These are phyloP conservation scores for Trachelus stipa DNA, from an alignment of 2,888 invertebrate species.

Conservation along the genomic window DNA sequence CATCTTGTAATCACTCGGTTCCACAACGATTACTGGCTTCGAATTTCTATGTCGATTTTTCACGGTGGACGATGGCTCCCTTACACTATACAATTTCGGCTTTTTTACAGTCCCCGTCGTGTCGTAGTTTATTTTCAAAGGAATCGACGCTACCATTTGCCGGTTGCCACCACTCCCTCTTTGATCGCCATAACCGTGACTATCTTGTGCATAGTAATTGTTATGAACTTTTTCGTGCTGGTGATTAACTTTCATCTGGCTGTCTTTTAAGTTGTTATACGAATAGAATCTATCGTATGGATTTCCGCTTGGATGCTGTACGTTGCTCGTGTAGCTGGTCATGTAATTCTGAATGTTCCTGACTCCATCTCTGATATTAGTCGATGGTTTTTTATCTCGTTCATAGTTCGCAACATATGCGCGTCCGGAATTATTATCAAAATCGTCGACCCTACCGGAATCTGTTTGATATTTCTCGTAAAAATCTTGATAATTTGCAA, in stretches of 20 bases:
- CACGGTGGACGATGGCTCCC: background rate
- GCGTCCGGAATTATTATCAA: background rate
- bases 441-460: background rate
- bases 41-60: constrained; percentile 26
- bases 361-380: constrained; percentile 27
- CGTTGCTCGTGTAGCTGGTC: constrained; percentile 34
- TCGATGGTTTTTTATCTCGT: constrained; percentile 10
- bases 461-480: constrained; percentile 44
- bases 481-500: constrained; percentile 58
- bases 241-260: constrained; percentile 18
- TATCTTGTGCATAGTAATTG: constrained; percentile 32
- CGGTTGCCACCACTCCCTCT: constrained; percentile 16
- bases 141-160: constrained; percentile 22
- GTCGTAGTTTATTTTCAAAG: constrained; percentile 36
- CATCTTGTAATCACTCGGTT: constrained; percentile 44
- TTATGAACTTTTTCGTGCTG: constrained; percentile 42
- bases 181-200: background rate
- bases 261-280: background rate
- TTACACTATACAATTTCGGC: constrained; percentile 7
- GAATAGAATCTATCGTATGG: constrained; percentile 31
- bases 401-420: background rate
- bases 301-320: constrained; percentile 15
- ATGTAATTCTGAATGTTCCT: constrained; percentile 44
- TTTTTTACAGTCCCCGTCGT: background rate
- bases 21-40: constrained; percentile 51